Evolutionary conservation across 2,797 vertebrate genomes (phyloP).

Genomic region (Tadarida brasiliensis): DNA sequence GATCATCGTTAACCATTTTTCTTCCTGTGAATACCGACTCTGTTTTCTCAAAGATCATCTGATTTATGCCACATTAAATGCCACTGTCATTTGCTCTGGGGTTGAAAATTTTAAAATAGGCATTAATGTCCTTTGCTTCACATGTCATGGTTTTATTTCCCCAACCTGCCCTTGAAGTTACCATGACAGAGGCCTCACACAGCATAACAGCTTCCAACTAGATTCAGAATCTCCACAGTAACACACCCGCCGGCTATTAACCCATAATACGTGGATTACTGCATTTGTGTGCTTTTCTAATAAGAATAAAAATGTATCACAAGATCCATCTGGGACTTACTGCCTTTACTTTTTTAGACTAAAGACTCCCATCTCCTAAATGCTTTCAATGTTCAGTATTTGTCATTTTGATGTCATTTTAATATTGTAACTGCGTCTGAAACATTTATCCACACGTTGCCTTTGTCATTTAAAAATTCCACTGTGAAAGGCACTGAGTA

Average conservation of each 20-base stretch:
- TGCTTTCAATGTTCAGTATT: background rate
- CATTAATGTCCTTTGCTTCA: background rate
- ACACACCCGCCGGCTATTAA: background rate
- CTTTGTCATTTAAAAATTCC: conserved; percentile 4
- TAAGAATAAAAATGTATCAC: conserved; percentile 30
- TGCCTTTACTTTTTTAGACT: background rate
- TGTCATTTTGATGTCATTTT: conserved; percentile 29
- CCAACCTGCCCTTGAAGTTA: background rate
- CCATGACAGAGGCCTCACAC: background rate
- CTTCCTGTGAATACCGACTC: background rate
- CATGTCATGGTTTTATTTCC: background rate
- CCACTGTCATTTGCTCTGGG: background rate
- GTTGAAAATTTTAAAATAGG: background rate
- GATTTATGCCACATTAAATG: background rate
- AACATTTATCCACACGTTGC: background rate
- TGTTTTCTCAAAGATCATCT: background rate
- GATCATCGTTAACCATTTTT: background rate
- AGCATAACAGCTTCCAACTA: background rate
- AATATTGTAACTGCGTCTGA: conserved; percentile 16
- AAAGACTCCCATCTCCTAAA: background rate
- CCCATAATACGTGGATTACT: background rate
- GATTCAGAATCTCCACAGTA: background rate
- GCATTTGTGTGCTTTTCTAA: conserved; percentile 1
- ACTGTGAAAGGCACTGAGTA: background rate
- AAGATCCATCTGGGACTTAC: background rate